A percentile compares a stretch with the other conserved stretches of the same genome.
Conservation (phyloP, 2,797 vertebrate genomes). For the Nyctalus aviator region DNA sequence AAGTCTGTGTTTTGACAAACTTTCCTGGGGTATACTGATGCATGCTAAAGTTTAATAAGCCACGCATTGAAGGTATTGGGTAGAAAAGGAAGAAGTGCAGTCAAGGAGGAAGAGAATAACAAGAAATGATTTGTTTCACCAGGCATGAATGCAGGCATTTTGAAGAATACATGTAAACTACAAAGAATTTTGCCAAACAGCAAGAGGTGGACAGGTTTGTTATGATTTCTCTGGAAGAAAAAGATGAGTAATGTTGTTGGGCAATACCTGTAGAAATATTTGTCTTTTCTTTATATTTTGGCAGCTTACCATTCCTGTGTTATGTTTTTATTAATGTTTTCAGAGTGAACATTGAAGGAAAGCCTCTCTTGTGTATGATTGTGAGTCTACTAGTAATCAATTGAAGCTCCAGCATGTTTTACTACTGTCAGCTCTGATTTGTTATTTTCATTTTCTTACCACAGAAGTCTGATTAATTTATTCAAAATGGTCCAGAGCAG, state of each 20-base stretch:
- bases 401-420: slow-evolving; percentile 63
- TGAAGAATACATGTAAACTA: neutral
- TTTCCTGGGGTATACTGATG: neutral
- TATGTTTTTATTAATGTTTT: slow-evolving; percentile 71
- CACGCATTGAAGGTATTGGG: neutral
- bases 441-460: slow-evolving; percentile 70
- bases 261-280: slow-evolving; percentile 41
- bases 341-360: slow-evolving; percentile 63
- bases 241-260: slow-evolving; percentile 56
- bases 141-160: neutral
- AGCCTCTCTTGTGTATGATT: slow-evolving; percentile 46
- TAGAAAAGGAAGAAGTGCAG: neutral
- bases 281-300: slow-evolving; percentile 59
- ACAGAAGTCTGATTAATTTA: slow-evolving; percentile 73
- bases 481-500: slow-evolving; percentile 41
- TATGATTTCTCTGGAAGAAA: neutral
- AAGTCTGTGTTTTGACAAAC: neutral
- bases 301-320: slow-evolving; percentile 26
- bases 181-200: slow-evolving; percentile 42
- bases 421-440: slow-evolving; percentile 66
- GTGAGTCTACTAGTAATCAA: slow-evolving; percentile 22
- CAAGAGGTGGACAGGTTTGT: neutral
- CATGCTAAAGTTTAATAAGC: neutral
- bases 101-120: neutral
- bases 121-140: neutral